Evolutionary conservation across 1,140 invertebrate genomes (phyloP), one percentile per base, ranked within the genome.

Genomic region (Drosophila guanche): DNA sequence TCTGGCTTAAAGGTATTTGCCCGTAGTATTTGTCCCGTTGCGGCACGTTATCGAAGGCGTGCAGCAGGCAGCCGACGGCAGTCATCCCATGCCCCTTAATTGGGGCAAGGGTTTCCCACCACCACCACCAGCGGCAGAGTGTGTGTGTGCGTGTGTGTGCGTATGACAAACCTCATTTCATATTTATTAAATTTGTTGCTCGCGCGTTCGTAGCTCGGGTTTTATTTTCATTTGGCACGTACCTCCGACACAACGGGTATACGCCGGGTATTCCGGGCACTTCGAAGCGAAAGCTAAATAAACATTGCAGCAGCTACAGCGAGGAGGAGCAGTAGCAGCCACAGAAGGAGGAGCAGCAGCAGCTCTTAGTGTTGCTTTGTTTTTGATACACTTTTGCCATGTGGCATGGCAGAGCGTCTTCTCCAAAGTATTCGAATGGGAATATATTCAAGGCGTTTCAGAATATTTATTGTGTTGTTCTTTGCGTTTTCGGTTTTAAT

Each of bases 211-310:
- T 27, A 27, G 81, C 73, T 85, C 41, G 59, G 63, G 68, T 81
- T 88, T 86, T 81, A 81, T 81, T 81, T 85, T 85, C 78, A 86
- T 77, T 81, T 86, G 63, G 77, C 81, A 84, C 80, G 81, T 86
- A 76, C 72, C 33, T 37, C 33, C 33, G 33, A 8, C 10, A 37
- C 33, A 37, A 37, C 33, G 33, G 16, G 16, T 20, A 20, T 20
- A 20, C 16, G 16, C 1, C 16, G 16, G 16, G 33, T 37, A 12
- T 10, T 37, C 33, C 10, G 25, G 25, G 5, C 25, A 27, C 25
- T 27, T 27, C 25, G 10, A 37, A 37, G 33, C 73, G 62, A 55
- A 80, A 56, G 70, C 74, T 65, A 74, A 74, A 80, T 52, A 76
- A 80, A 86, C 66, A 76, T 84, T 52, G 43, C 37, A 29, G 27